Evolutionary conservation across 2,888 invertebrate genomes (phyloP), one percentile per base, ranked within the genome.

Genomic region (Drosophila anceps): DNA sequence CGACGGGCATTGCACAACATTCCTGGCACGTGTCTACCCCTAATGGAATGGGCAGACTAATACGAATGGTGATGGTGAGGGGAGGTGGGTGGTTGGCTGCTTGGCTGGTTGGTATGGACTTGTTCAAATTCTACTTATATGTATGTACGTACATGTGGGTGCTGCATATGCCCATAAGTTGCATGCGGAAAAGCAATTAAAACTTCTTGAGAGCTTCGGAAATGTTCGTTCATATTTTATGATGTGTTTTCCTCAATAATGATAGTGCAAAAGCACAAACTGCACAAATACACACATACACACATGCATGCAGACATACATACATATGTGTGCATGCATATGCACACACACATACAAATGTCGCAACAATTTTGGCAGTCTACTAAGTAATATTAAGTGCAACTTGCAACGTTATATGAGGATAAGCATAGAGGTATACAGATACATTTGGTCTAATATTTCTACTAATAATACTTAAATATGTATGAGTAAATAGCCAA

Each of bases 111-210:
- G 7, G 39, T 4, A 8, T 39, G 39, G 20, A 20, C 20, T 44
- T 24, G 24, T 4, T 44, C 44, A 44, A 44, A 67, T 61, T 61
- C 51, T 50, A 73, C 76, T 76, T 53, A 59, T 57, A 50, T 13
- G 35, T 35, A 6, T 35, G 15, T 37, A 1, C 10, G 41, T 41
- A 18, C n/a, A 18, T 55, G 31, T 46, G 41, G 55, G n/a, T 39
- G 64, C 29, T 77, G 73, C 55, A 75, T 53, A 50, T 57, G 60
- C 68, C 35, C 55, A 48, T 67, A 74, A 82, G 72, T 84, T 84
- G 86, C 84, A 79, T 73, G 73, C 82, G 84, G 84, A 85, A 84
- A 85, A 85, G 88, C 84, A 85, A 85, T 85, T 85, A 85, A 85
- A 85, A 85, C 84, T 85, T 85, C 84, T 82, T 65, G 74, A 71